Evolutionary conservation across 2,888 invertebrate genomes (phyloP).

Genomic region (Eupithecia abbreviata): DNA sequence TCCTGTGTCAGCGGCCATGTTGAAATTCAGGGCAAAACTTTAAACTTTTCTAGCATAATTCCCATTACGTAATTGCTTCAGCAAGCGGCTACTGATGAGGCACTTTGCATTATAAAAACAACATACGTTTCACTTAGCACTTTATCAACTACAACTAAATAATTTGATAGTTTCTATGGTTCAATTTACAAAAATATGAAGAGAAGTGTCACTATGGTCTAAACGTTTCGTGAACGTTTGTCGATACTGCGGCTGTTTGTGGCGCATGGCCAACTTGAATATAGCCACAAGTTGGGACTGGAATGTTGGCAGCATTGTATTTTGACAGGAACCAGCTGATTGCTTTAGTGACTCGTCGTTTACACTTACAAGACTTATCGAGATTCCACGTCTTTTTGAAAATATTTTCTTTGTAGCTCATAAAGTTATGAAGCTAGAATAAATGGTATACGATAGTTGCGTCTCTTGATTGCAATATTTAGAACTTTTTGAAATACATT

Average conservation of each 20-base stretch:
- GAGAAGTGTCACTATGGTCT: constrained; percentile 80
- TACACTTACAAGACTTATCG: not conserved
- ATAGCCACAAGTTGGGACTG: constrained; percentile 59
- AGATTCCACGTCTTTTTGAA: not conserved
- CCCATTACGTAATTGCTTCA: constrained; percentile 83
- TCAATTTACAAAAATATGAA: constrained; percentile 76
- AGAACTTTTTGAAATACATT: not conserved
- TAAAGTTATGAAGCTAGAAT: not conserved
- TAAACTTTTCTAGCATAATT: constrained; percentile 84
- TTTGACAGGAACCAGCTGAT: constrained; percentile 81
- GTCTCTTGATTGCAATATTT: not conserved
- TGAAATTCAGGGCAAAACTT: constrained; percentile 84
- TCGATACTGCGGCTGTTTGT: constrained; percentile 76
- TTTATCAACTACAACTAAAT: constrained; percentile 74
- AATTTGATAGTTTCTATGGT: constrained; percentile 71
- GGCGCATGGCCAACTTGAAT: constrained; percentile 74
- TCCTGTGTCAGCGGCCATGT: constrained; percentile 96
- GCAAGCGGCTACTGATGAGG: constrained; percentile 74
- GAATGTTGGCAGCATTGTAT: constrained; percentile 67
- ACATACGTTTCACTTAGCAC: constrained; percentile 79
- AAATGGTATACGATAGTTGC: not conserved
- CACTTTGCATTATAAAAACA: constrained; percentile 76
- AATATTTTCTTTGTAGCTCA: not conserved
- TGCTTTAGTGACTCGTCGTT: constrained; percentile 56
- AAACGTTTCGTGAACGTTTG: constrained; percentile 82